Percentiles rank a stretch among this genome's conserved stretches.
Conservation (phyloP, 2,797 vertebrate genomes). For the Nannoperca obscura region DNA sequence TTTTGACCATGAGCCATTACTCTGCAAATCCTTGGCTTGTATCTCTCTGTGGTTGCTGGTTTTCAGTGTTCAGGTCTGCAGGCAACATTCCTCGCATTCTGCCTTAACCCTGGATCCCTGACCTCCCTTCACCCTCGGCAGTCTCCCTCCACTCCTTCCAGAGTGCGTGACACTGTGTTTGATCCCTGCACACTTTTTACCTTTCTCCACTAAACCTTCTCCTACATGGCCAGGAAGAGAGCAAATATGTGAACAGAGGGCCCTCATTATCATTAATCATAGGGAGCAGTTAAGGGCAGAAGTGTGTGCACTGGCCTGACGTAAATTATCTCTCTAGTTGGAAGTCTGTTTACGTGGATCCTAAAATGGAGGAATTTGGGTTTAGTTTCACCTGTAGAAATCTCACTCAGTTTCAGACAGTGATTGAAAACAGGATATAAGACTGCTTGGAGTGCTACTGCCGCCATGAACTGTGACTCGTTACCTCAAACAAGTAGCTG, state of each 20-base stretch:
- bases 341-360: constrained; percentile 11
- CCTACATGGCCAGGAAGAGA: constrained; percentile 18
- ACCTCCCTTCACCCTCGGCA: constrained; percentile 63
- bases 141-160: constrained; percentile 40
- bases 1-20: constrained; percentile 60
- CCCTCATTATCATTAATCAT: constrained; percentile 47
- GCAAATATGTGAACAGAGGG: constrained; percentile 23
- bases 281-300: constrained; percentile 3
- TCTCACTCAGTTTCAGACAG: constrained; percentile 4
- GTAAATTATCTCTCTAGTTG: constrained; percentile 6
- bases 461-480: neutral
- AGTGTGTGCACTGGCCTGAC: neutral
- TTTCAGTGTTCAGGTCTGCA: constrained; percentile 59
- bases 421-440: constrained; percentile 21
- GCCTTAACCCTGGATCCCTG: constrained; percentile 65
- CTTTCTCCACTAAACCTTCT: constrained; percentile 30
- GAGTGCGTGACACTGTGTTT: constrained; percentile 39
- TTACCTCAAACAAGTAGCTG: neutral
- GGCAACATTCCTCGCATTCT: constrained; percentile 77
- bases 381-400: constrained; percentile 10
- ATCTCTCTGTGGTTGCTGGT: constrained; percentile 38
- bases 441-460: neutral
- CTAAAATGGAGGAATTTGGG: constrained; percentile 1
- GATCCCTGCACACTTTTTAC: constrained; percentile 48
- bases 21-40: constrained; percentile 47